A percentile compares a stretch with the other conserved stretches of the same genome.
phyloP scores from a whole-genome alignment of 2,797 vertebrate genomes.

The Liparis tanakae region DNA sequence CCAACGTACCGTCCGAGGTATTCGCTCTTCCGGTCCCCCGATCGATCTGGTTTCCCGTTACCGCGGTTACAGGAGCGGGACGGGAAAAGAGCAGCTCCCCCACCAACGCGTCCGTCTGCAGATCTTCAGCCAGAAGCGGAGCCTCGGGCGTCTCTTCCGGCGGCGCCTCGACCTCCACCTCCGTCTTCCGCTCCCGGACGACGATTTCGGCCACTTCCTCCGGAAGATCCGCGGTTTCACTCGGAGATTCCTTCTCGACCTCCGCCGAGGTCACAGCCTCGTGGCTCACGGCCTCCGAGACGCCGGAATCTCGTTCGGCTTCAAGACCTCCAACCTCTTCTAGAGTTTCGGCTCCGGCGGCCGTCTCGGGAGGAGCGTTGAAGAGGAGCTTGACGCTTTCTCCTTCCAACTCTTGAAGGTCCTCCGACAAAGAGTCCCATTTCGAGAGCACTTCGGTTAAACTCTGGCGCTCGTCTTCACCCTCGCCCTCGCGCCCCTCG shows the following conservation, averaged over 20 bases:
- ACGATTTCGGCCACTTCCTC: slow-evolving; percentile 31
- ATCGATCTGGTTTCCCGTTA: not conserved
- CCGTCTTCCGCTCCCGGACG: slow-evolving; percentile 6
- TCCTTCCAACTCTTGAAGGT: slow-evolving; percentile 28
- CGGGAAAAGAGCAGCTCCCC: slow-evolving; percentile 29
- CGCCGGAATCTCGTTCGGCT: not conserved
- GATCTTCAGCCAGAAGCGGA: slow-evolving; percentile 3
- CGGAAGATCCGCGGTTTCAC: slow-evolving; percentile 17
- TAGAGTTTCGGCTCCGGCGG: slow-evolving; percentile 9
- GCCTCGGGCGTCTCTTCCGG: slow-evolving; percentile 12
- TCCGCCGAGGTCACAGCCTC: slow-evolving; percentile 39
- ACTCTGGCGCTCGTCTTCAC: not conserved
- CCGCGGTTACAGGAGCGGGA: not conserved
- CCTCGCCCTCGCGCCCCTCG: not conserved
- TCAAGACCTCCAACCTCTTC: slow-evolving; percentile 22
- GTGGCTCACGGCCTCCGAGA: slow-evolving; percentile 31
- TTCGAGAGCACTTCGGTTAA: slow-evolving; percentile 17
- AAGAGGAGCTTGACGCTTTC: slow-evolving; percentile 21
- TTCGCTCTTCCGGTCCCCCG: not conserved
- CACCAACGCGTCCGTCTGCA: slow-evolving; percentile 30
- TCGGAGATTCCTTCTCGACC: slow-evolving; percentile 11
- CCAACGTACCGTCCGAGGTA: slow-evolving; percentile 29
- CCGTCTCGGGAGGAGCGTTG: slow-evolving; percentile 2
- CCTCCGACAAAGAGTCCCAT: slow-evolving; percentile 31
- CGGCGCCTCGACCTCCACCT: not conserved